Percentiles rank a stretch among this genome's conserved stretches.
phyloP scores from a whole-genome alignment of 2,113 vertebrate species.

The Perccottus glenii region DNA sequence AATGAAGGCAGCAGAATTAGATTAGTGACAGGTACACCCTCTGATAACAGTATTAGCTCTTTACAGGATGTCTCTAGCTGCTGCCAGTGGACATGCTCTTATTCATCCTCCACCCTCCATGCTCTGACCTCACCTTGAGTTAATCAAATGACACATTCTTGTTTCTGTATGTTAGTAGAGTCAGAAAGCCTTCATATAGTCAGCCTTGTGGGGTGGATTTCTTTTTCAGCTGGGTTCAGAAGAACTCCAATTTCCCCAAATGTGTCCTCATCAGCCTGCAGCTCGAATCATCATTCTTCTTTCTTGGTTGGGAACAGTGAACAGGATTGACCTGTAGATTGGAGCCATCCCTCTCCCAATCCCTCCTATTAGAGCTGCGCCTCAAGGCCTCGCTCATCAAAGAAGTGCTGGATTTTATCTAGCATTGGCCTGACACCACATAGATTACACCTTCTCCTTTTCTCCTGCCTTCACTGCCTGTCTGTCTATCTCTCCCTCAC shows the following conservation, averaged over 20 bases:
- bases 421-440: constrained; percentile 59
- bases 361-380: constrained; percentile 56
- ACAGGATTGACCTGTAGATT: constrained; percentile 61
- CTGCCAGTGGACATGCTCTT: constrained; percentile 28
- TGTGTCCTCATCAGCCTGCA: constrained; percentile 13
- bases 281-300: constrained; percentile 39
- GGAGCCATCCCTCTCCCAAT: constrained; percentile 62
- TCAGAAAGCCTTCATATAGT: background rate
- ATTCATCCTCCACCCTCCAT: constrained; percentile 17
- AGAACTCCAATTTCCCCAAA: background rate
- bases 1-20: constrained; percentile 68
- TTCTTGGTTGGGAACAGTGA: constrained; percentile 31
- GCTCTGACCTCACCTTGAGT: constrained; percentile 10
- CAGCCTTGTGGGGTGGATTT: background rate
- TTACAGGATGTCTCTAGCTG: constrained; percentile 32
- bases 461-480: constrained; percentile 35
- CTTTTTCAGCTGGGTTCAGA: background rate
- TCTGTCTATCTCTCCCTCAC: constrained; percentile 18
- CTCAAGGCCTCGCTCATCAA: constrained; percentile 67
- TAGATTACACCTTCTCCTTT: constrained; percentile 65
- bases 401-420: constrained; percentile 64
- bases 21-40: constrained; percentile 62
- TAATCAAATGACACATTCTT: constrained; percentile 16
- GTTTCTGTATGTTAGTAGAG: background rate
- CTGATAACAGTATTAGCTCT: constrained; percentile 58